Evolutionary conservation across 2,888 invertebrate species (phyloP).

Genomic region (Caradrina kadenii): DNA sequence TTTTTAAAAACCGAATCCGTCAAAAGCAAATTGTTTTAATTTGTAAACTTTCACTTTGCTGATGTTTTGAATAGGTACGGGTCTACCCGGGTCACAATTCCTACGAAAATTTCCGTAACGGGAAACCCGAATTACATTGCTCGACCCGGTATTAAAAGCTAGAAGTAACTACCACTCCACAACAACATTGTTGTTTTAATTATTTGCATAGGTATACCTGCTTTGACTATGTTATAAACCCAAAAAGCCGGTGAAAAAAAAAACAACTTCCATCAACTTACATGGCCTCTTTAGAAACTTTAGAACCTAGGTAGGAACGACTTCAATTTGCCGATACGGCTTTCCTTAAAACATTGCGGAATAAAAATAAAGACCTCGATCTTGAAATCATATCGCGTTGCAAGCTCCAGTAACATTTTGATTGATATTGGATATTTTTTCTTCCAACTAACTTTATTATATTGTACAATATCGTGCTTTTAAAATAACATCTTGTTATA

Average conservation of each 20-base stretch:
- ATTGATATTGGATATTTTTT: slow-evolving; percentile 37
- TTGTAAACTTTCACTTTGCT: not conserved
- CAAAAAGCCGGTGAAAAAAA: not conserved
- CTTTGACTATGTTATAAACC: not conserved
- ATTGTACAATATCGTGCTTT: slow-evolving; percentile 20
- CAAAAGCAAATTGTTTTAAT: not conserved
- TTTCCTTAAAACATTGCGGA: slow-evolving; percentile 7
- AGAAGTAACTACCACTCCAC: slow-evolving; percentile 2
- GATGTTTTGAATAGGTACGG: not conserved
- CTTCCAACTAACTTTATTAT: slow-evolving; percentile 1
- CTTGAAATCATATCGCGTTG: slow-evolving; percentile 23
- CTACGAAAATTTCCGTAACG: slow-evolving; percentile 20
- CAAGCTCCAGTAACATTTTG: slow-evolving; percentile 17
- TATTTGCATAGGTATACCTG: slow-evolving; percentile 1
- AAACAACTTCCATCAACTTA: not conserved
- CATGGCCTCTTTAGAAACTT: not conserved
- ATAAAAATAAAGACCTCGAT: slow-evolving; percentile 15
- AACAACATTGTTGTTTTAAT: slow-evolving; percentile 21
- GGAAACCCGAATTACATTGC: slow-evolving; percentile 24
- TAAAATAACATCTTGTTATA: slow-evolving; percentile 43
- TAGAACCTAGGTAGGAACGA: slow-evolving; percentile 14
- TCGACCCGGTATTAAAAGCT: slow-evolving; percentile 5
- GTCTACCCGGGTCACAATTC: slow-evolving; percentile 16
- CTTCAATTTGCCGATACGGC: not conserved
- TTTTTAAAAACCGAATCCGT: not conserved